phyloP scores from a whole-genome alignment of 2,113 vertebrate species.

The Pitta sordida region DNA sequence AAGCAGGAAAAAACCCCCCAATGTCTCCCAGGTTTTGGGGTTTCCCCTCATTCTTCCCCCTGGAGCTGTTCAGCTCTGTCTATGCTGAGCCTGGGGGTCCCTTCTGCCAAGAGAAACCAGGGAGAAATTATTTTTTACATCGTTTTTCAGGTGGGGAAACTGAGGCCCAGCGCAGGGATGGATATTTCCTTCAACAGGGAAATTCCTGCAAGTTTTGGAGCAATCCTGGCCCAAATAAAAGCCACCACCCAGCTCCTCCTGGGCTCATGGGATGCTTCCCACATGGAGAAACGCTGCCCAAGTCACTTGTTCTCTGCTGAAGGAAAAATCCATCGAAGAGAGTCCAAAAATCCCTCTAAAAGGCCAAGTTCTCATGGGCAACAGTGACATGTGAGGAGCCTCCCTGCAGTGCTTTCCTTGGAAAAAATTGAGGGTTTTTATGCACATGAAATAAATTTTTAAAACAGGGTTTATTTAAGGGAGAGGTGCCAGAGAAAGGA shows the following conservation, averaged over 20 bases:
- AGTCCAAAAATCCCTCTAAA: neutral
- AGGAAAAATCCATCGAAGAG: neutral
- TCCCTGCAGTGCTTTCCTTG: neutral
- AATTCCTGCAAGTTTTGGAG: neutral
- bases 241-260: accelerated
- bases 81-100: neutral
- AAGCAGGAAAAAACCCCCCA: too few species aligned
- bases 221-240: neutral
- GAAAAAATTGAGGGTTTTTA: neutral
- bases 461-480: neutral
- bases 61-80: neutral
- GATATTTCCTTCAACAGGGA: neutral
- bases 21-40: too few species aligned
- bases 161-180: neutral
- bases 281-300: neutral
- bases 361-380: neutral
- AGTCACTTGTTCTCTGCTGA: neutral
- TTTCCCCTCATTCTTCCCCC: too few species aligned
- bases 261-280: neutral
- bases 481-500: neutral
- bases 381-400: neutral
- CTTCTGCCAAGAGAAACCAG: neutral
- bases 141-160: neutral
- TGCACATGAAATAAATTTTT: neutral
- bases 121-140: neutral